A percentile compares a stretch with the other conserved stretches of the same genome.
phyloP scores from a whole-genome alignment of 2,113 vertebrate species.

The Oreotrochilus melanogaster region DNA sequence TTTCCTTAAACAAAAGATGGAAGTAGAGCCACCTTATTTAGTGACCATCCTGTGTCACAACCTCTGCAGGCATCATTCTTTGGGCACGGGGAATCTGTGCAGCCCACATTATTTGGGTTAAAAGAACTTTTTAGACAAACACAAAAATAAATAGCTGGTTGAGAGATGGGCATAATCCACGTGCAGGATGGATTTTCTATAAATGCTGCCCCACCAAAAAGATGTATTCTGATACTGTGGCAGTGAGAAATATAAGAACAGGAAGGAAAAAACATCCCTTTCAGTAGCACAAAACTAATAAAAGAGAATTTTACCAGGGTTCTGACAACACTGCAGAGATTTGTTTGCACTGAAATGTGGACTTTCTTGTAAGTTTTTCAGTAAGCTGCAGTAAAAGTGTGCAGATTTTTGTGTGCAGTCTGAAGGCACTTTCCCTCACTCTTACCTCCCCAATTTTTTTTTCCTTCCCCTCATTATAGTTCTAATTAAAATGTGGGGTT shows the following conservation, averaged over 20 bases:
- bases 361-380: neutral
- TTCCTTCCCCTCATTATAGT: neutral
- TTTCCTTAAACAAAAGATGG: neutral
- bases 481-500: neutral
- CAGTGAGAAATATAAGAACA: neutral
- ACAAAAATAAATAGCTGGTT: neutral
- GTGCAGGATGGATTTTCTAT: neutral
- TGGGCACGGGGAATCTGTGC: neutral
- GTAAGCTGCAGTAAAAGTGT: neutral
- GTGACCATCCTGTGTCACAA: neutral
- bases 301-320: neutral
- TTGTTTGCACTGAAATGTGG: neutral
- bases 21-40: neutral
- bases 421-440: neutral
- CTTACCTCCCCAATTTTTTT: neutral
- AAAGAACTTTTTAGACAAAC: neutral
- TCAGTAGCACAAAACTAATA: neutral
- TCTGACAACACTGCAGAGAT: neutral
- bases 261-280: neutral
- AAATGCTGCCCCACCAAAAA: neutral
- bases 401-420: neutral
- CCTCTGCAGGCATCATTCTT: neutral
- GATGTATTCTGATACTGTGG: neutral
- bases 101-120: neutral
- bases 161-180: neutral